phyloP scores from a whole-genome alignment of 2,797 vertebrate genomes.

The Chelon labrosus region DNA sequence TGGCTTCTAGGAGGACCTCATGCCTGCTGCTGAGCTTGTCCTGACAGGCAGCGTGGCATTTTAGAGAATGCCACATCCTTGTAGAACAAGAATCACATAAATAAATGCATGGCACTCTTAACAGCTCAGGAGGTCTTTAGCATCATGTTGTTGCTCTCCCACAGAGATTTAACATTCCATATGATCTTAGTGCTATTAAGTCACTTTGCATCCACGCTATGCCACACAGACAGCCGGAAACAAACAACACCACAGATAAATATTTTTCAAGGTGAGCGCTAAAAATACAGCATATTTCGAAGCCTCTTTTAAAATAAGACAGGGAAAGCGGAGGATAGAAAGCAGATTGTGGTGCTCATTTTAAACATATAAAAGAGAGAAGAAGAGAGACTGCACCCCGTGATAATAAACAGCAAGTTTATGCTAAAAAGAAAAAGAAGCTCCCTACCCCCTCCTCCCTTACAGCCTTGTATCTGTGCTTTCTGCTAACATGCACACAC shows the following conservation, averaged over 20 bases:
- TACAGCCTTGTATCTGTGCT: constrained; percentile 75
- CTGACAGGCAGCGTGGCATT: constrained; percentile 40
- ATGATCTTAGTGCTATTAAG: constrained; percentile 65
- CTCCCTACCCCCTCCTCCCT: constrained; percentile 80
- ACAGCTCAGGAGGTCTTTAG: constrained; percentile 63
- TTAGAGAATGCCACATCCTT: constrained; percentile 56
- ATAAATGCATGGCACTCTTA: constrained; percentile 73
- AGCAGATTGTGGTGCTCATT: constrained; percentile 42
- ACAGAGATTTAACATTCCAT: constrained; percentile 58
- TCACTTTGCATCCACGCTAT: constrained; percentile 57
- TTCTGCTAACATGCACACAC: constrained; percentile 61
- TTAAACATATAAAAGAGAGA: constrained; percentile 45
- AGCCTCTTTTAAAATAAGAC: constrained; percentile 58
- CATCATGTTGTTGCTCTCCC: constrained; percentile 63
- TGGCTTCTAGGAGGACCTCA: constrained; percentile 18
- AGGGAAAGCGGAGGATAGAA: constrained; percentile 35
- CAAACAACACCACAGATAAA: constrained; percentile 46
- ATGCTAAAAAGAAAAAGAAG: constrained; percentile 82
- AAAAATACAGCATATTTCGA: constrained; percentile 56
- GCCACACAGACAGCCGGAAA: constrained; percentile 17
- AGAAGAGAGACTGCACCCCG: constrained; percentile 60
- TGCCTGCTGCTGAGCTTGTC: constrained; percentile 44
- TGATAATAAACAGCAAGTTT: constrained; percentile 82
- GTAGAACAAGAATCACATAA: constrained; percentile 69
- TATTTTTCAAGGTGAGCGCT: constrained; percentile 64